Conservation (phyloP, 2,797 vertebrate genomes). For the Garrulus glandarius region DNA sequence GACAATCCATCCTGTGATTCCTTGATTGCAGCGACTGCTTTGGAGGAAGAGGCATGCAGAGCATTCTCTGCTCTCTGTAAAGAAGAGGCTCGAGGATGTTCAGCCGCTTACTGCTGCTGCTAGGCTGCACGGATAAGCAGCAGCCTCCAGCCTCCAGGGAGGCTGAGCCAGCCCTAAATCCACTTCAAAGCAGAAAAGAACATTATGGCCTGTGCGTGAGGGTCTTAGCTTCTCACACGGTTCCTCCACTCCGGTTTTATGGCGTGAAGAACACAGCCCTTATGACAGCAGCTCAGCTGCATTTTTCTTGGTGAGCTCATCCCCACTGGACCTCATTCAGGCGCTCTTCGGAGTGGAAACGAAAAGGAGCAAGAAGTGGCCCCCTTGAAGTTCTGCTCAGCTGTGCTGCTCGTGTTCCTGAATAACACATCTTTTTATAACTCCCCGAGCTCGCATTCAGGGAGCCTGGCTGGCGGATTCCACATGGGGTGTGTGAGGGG, state of each 20-base stretch:
- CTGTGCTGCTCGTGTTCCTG: conserved; percentile 39
- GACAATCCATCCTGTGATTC: not conserved
- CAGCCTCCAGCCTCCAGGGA: conserved; percentile 21
- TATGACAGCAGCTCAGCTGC: conserved; percentile 37
- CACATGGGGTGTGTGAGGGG: not conserved
- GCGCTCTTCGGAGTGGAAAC: conserved; percentile 15
- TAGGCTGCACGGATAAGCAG: conserved; percentile 38
- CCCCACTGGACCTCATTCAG: conserved; percentile 38
- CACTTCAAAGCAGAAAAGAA: conserved; percentile 53
- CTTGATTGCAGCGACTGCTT: not conserved
- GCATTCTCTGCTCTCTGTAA: not conserved
- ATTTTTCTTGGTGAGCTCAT: conserved; percentile 30
- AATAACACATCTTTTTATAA: conserved; percentile 58
- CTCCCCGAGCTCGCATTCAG: fast-evolving
- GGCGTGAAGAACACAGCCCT: conserved; percentile 15
- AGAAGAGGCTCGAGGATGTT: not conserved
- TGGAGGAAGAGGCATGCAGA: not conserved
- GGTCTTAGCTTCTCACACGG: conserved; percentile 59
- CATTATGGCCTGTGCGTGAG: conserved; percentile 55
- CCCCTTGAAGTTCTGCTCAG: conserved; percentile 58
- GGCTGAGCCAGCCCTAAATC: conserved; percentile 35
- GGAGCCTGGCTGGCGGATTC: not conserved
- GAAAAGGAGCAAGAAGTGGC: conserved; percentile 32
- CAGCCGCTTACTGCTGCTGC: conserved; percentile 19
- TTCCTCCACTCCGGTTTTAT: conserved; percentile 5